Evolutionary conservation across 37 sponge, comb jelly and placozoan species (phyloP).

Genomic region (Amphimedon queenslandica): DNA sequence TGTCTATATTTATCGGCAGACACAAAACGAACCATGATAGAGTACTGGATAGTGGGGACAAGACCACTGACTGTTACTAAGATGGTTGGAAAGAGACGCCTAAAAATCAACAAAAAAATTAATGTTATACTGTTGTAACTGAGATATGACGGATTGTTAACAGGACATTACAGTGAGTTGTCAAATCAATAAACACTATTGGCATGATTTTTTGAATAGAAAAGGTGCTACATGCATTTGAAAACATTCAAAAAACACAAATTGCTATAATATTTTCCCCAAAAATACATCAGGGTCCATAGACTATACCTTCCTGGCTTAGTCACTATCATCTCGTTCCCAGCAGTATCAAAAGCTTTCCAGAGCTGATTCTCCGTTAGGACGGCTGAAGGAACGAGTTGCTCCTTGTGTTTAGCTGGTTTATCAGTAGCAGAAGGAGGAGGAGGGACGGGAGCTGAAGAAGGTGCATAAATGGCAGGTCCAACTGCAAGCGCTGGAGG

Average conservation of each 20-base stretch:
- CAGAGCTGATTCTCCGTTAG: constrained; percentile 48
- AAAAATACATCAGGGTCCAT: too few species aligned
- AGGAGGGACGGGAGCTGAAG: too few species aligned
- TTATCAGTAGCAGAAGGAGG: too few species aligned
- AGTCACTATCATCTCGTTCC: constrained; percentile 82
- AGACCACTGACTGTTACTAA: constrained; percentile 43
- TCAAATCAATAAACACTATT: too few species aligned
- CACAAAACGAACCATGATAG: constrained; percentile 24
- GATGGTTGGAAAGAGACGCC: constrained; percentile 58
- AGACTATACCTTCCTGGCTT: constrained; percentile 69
- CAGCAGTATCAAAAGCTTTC: constrained; percentile 41
- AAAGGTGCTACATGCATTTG: background rate
- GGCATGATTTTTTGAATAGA: too few species aligned
- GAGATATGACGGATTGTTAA: background rate
- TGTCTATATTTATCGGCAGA: constrained; percentile 46
- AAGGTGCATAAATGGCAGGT: too few species aligned
- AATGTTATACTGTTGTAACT: too few species aligned
- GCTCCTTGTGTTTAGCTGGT: too few species aligned
- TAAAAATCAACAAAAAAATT: background rate
- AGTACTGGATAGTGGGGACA: constrained; percentile 25
- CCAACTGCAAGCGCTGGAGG: too few species aligned
- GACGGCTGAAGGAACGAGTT: constrained; percentile 4
- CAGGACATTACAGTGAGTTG: background rate
- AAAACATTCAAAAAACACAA: background rate
- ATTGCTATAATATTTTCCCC: too few species aligned